Evolutionary conservation across 2,797 vertebrate genomes (phyloP).

Genomic region (Pygocentrus nattereri): DNA sequence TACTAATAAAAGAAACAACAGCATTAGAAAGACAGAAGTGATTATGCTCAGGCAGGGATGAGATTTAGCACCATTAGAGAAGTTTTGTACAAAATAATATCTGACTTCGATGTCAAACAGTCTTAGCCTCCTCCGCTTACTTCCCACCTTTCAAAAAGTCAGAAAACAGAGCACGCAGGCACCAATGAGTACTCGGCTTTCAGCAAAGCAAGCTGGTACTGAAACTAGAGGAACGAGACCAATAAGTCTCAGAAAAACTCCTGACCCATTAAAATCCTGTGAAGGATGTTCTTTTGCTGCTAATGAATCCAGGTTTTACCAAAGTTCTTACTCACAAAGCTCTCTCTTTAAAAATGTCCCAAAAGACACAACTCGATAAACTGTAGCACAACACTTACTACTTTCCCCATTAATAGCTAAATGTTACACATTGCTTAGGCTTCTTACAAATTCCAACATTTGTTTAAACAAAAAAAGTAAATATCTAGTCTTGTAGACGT

Average conservation of each 20-base stretch:
- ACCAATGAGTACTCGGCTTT: conserved; percentile 29
- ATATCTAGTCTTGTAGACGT: not conserved
- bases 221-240: conserved; percentile 55
- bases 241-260: conserved; percentile 48
- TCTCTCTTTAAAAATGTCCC: not conserved
- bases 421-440: not conserved
- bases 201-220: conserved; percentile 26
- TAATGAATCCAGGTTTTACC: not conserved
- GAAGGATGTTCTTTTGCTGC: not conserved
- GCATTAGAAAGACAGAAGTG: not conserved
- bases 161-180: conserved; percentile 22
- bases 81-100: not conserved
- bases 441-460: not conserved
- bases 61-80: not conserved
- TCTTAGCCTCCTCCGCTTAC: not conserved
- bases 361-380: not conserved
- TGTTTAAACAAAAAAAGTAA: not conserved
- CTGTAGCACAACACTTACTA: not conserved
- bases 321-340: not conserved
- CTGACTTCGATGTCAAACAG: not conserved
- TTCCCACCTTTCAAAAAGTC: conserved; percentile 19
- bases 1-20: conserved; percentile 1
- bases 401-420: not conserved
- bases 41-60: not conserved
- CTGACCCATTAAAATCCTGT: conserved; percentile 25